phyloP scores from a whole-genome alignment of 2,888 invertebrate species.

The Catocala fraxini region DNA sequence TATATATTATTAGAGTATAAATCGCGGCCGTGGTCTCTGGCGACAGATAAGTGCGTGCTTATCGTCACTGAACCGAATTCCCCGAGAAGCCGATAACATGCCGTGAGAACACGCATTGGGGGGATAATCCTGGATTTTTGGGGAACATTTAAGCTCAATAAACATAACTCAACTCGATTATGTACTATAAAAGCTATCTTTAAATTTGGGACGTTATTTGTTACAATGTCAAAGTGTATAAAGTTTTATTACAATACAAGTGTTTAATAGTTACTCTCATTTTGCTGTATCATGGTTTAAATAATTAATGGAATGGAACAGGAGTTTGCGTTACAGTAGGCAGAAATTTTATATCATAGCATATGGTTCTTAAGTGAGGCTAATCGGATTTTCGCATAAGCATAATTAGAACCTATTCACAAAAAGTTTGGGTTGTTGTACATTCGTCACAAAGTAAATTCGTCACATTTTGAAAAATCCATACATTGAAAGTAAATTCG shows the following conservation, averaged over 20 bases:
- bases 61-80: constrained; percentile 72
- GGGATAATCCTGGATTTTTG: constrained; percentile 65
- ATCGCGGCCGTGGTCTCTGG: constrained; percentile 56
- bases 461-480: too few species aligned
- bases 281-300: constrained; percentile 10
- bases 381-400: constrained; percentile 20
- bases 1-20: constrained; percentile 62
- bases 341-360: constrained; percentile 11
- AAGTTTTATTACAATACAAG: constrained; percentile 37
- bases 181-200: constrained; percentile 53
- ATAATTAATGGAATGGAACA: background rate
- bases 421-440: too few species aligned
- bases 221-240: constrained; percentile 47
- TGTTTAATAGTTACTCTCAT: background rate
- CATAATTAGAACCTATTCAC: constrained; percentile 20
- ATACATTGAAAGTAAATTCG: too few species aligned
- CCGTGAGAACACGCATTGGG: constrained; percentile 72
- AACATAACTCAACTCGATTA: constrained; percentile 61
- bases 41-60: constrained; percentile 78
- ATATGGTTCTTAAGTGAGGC: constrained; percentile 21
- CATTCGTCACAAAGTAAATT: too few species aligned
- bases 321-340: background rate
- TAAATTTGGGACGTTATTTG: constrained; percentile 34
- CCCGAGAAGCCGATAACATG: constrained; percentile 71
- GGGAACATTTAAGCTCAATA: constrained; percentile 56